Evolutionary conservation across 2,888 invertebrate genomes (phyloP), one percentile per base, ranked within the genome.

Genomic region (Antheraea assamensis): DNA sequence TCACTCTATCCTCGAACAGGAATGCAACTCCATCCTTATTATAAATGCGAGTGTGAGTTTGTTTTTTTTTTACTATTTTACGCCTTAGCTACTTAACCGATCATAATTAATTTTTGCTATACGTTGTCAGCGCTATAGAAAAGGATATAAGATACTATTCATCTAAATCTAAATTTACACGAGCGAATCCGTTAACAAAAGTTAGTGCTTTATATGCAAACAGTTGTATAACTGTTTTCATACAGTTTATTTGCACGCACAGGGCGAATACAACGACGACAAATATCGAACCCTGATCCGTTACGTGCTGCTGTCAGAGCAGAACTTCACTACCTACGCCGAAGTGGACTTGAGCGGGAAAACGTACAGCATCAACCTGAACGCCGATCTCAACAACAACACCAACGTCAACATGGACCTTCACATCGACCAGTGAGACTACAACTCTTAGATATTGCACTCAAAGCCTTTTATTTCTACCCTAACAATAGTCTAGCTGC

Each of bases 341-440:
- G 97, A 97, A 83, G 85, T 97, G 7, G 96, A 96, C 79, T 93
- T 97, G 71, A 96, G 95, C 75, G 96, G 95, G 5, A 96, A 96
- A 78, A 94, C 96, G 0, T 98, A 97, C 85, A 97, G 96, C 78
- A 83, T 97, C 70, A 95, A 95, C 74, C 93, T 96, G 19, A 95
- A 95, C 71, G 92, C 97, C 0, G 95, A 97, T 73, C 94, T 96
- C 3, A 95, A 95, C 72, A 96, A 96, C 76, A 95, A 96, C 73
- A 96, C 96, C 42, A 95, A 96, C 78, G 88, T 97, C 70, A 95
- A 95, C 72, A 88, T 97, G 77, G 97, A 98, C 82, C 84, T 98
- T 77, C 98, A 98, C 89, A 90, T 98, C 78, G 98, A 98, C 84
- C 96, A 96, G 97, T 97, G 89, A 96, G 96, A 10, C 30, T 30